Base-by-base conservation (phyloP, 2,888 invertebrate species). In the Lordiphosa fenestrarum region DNA sequence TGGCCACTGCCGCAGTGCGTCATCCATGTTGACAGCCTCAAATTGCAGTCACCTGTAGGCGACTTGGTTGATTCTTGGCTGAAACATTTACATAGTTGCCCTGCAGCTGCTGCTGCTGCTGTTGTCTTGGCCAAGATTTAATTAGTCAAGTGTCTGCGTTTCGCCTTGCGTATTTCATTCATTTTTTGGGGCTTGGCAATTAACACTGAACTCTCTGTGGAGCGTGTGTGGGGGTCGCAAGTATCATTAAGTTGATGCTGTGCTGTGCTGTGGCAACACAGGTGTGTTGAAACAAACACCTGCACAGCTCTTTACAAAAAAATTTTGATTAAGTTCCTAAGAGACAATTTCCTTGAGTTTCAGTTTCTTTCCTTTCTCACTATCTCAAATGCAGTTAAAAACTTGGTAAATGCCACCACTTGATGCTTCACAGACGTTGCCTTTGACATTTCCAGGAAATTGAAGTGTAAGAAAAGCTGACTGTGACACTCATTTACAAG, bases 41-140 rank as follows among this genome's bases (percentile, higher is more conserved):
- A 54, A 55, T 49, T 51, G 55, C 59, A 63, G 66, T 55, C 82
- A 76, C 76, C 82, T 76, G 82, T 76, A 78, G 76, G 82, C 82
- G 73, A 57, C 55, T 47, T 48, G 57, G 49, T 52, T 50, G 50
- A 67, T 53, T 68, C 71, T 70, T 68, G 61, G 66, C 59, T 36
- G 49, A 13, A 9, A 46, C 61, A 81, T 81, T 66, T 55, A 54
- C 78, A 73, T 68, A 57, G 63, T 56, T 56, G 48, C 51, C 46
- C 64, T 40, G 38, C 40, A 38, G 41, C 37, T 12, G 23, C 25
- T 19, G 19, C 6, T 40, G 46, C 41, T 55, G 33, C 52, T 52
- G 44, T n/a, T 58, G 64, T 62, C 68, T 76, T 82, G 71, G 74
- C 82, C 78, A 82, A 82, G 75, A 69, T 76, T 76, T 76, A 76